These are phyloP conservation scores for Elmis aenea DNA, from an alignment of 2,888 invertebrate genomes.

Conservation along the genomic window DNA sequence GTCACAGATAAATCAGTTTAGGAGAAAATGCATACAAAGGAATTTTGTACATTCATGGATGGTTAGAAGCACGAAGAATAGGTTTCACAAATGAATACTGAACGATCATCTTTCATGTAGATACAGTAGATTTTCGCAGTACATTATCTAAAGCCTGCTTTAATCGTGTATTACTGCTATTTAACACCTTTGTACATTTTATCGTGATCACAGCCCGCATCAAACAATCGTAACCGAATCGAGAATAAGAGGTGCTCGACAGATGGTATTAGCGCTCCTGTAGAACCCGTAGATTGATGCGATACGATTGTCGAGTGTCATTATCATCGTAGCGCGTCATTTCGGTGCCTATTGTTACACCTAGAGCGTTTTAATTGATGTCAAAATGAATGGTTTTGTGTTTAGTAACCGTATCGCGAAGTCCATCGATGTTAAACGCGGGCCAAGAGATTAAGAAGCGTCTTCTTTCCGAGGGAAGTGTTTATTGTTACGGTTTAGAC, in stretches of 20 bases:
- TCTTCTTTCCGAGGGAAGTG: slow-evolving; percentile 23
- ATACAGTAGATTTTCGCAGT: no score
- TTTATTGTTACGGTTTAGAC: slow-evolving; percentile 26
- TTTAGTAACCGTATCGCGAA: background rate
- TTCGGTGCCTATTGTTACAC: slow-evolving; percentile 37
- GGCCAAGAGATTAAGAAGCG: slow-evolving; percentile 26
- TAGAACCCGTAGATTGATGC: slow-evolving; percentile 29
- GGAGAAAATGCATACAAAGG: no score
- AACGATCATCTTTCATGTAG: no score
- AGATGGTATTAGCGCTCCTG: slow-evolving; percentile 29
- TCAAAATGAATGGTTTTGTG: slow-evolving; percentile 29
- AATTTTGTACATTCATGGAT: no score
- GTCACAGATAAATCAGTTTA: no score
- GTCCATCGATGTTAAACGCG: slow-evolving; percentile 28
- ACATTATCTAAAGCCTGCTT: no score
- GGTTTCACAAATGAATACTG: no score
- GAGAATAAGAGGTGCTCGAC: slow-evolving; percentile 30
- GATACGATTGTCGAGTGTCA: slow-evolving; percentile 35
- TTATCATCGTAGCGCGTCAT: slow-evolving; percentile 31
- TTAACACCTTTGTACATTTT: no score
- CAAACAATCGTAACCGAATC: slow-evolving; percentile 26
- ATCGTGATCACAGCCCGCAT: slow-evolving; percentile 28
- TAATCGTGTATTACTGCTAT: no score
- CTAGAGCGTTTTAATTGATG: slow-evolving; percentile 35
- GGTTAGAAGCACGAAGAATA: no score